phyloP scores from a whole-genome alignment of 2,888 invertebrate species.

The Lamellibrachia columna region DNA sequence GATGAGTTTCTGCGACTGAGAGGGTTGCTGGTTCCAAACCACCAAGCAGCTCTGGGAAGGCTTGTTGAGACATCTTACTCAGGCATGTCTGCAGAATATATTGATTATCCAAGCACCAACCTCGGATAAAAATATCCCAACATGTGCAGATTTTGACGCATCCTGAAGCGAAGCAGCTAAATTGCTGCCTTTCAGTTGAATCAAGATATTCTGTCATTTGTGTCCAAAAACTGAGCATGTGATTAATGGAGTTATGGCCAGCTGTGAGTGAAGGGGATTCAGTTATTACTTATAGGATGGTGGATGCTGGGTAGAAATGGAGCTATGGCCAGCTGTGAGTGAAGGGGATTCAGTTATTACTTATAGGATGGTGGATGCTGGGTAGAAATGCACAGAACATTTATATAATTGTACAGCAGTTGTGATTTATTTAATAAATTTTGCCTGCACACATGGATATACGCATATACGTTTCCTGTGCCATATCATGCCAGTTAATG shows the following conservation, averaged over 20 bases:
- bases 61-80: not conserved
- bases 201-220: not conserved
- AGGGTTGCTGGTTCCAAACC: not conserved
- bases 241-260: not conserved
- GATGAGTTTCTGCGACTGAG: not conserved
- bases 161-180: not conserved
- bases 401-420: not conserved
- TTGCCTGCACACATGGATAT: not conserved
- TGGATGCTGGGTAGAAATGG: not conserved
- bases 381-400: not conserved
- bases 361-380: not conserved
- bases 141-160: not conserved
- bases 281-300: not conserved
- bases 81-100: not conserved
- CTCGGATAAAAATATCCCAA: not conserved
- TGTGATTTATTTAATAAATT: not conserved
- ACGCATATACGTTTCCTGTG: not conserved
- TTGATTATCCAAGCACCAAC: not conserved
- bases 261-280: not conserved
- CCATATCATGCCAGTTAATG: not conserved
- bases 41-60: not conserved
- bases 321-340: not conserved
- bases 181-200: not conserved
- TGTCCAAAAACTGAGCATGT: not conserved
- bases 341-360: not conserved